phyloP scores from a whole-genome alignment of 2,113 vertebrate species.

The Pica pica region DNA sequence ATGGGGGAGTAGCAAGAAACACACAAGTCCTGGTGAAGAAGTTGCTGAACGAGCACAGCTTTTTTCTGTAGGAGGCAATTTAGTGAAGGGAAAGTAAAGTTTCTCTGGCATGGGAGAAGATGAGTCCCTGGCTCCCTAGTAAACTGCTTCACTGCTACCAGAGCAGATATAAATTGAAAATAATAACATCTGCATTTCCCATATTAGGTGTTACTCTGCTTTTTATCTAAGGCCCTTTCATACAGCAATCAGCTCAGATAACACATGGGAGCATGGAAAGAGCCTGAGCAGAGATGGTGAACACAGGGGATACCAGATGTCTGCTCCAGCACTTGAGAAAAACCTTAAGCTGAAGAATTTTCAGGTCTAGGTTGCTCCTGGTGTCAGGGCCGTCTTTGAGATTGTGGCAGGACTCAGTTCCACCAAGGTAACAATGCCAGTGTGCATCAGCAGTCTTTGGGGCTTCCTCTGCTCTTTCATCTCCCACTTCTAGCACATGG shows the following conservation, averaged over 20 bases:
- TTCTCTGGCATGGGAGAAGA: not conserved
- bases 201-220: not conserved
- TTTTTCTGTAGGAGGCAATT: not conserved
- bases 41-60: not conserved
- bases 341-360: not conserved
- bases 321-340: not conserved
- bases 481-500: not conserved
- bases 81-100: not conserved
- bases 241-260: not conserved
- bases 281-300: rapidly evolving
- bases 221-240: not conserved
- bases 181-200: not conserved
- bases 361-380: not conserved
- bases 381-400: not conserved
- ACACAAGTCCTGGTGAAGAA: not conserved
- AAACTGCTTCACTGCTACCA: not conserved
- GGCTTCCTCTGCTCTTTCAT: not conserved
- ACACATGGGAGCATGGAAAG: not conserved
- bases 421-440: not conserved
- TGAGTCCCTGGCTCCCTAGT: not conserved
- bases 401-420: not conserved
- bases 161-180: not conserved
- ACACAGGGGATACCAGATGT: not conserved
- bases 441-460: not conserved
- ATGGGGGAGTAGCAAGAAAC: not conserved